Base-by-base conservation (phyloP, 2,888 invertebrate genomes). In the Sycophila texana region DNA sequence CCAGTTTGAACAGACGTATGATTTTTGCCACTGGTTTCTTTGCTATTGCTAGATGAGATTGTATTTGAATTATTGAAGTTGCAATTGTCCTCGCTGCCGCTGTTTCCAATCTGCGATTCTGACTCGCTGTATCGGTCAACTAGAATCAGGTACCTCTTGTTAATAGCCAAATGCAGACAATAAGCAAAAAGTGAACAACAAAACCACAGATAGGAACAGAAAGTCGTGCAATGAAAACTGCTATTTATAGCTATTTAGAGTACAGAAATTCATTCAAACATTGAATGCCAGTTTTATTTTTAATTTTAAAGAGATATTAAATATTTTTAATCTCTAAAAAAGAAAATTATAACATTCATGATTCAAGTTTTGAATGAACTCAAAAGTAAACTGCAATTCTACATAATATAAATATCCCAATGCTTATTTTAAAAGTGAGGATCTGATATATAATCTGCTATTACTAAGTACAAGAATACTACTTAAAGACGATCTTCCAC, bases 81-180 rank as follows among this genome's bases (percentile, higher is more conserved):
- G 83, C 89, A 90, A 86, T 91, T 92, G 86, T 92, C 92, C 85
- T 92, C 92, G 84, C 92, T 92, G 79, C 92, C 92, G 84, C 92
- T 92, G 87, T 91, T 91, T 66, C 92, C 92, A 79, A 90, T 95
- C 89, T 96, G 96, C 16, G 96, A 96, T 91, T 97, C 97, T 61
- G 96, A 95, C 91, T 97, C 97, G 91, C 96, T 97, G 88, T 96
- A 95, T 86, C 95, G 93, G 89, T 96, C 96, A 92, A 94, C 95
- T 96, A 89, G 79, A 91, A 91, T 88, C 80, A 88, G 85, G 82
- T 82, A 82, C 82, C 82, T 83, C 77, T 79, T 77, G 83, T 87
- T 87, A 86, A 84, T 83, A 81, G 84, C 81, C 83, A 80, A 83
- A 83, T 80, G 80, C 53, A 75, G 51, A 65, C 73, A 82, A 77